Conservation (phyloP, 2,888 invertebrate genomes). For the Plagodis dolabraria region DNA sequence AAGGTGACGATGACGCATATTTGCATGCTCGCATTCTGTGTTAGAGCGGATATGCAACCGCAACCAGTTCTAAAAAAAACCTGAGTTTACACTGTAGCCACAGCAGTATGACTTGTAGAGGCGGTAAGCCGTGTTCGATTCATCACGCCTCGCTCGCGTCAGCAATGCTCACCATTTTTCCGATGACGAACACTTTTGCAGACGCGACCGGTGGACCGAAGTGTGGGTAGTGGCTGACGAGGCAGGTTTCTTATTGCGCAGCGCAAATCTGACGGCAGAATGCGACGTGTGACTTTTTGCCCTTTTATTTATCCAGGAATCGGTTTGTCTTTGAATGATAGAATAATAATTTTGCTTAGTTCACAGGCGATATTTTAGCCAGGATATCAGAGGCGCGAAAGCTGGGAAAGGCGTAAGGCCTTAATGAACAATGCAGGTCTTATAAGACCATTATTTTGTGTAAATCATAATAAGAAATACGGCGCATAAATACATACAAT, state of each 20-base stretch:
- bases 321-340: slow-evolving; percentile 6
- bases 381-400: background rate
- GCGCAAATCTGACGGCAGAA: slow-evolving; percentile 23
- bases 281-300: slow-evolving; percentile 28
- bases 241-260: slow-evolving; percentile 32
- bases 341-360: slow-evolving; percentile 7
- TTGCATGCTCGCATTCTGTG: too few relatives aligned
- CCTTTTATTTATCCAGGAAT: slow-evolving; percentile 16
- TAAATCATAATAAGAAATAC: too few relatives aligned
- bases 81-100: background rate
- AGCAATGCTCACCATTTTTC: slow-evolving; percentile 52
- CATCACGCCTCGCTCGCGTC: slow-evolving; percentile 42
- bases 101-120: slow-evolving; percentile 7
- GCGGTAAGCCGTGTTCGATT: slow-evolving; percentile 42
- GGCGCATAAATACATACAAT: too few relatives aligned
- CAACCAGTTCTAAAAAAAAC: too few relatives aligned
- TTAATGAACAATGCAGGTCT: too few relatives aligned
- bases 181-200: slow-evolving; percentile 65
- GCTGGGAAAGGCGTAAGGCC: too few relatives aligned
- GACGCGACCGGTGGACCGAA: slow-evolving; percentile 36
- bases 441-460: too few relatives aligned
- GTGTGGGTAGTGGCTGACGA: slow-evolving; percentile 47
- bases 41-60: too few relatives aligned
- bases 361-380: too few relatives aligned
- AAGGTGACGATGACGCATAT: too few relatives aligned